A percentile compares a stretch with the other conserved stretches of the same genome.
Conservation (phyloP, 1,140 invertebrate species). For the Zaprionus lachaisei region DNA sequence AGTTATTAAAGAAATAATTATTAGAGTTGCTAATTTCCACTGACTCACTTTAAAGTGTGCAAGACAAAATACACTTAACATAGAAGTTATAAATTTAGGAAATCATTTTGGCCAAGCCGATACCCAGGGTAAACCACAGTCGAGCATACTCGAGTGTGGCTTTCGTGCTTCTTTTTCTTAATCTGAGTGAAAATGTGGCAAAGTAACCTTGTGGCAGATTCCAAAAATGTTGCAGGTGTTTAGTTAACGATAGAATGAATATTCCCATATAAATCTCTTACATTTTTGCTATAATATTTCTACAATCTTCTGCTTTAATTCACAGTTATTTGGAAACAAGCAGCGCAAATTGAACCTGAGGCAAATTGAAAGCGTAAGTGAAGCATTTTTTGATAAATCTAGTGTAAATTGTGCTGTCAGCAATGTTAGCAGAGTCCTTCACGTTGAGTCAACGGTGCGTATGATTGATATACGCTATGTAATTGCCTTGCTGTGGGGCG, state of each 20-base stretch:
- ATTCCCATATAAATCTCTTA: background rate
- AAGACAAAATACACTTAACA: no score
- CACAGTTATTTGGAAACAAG: background rate
- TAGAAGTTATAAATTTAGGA: no score
- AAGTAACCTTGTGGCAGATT: conserved; percentile 19
- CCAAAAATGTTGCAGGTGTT: background rate
- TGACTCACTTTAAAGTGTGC: no score
- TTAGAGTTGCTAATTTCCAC: no score
- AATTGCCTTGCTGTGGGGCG: conserved; percentile 9
- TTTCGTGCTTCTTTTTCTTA: background rate
- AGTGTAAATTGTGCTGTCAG: conserved; percentile 66
- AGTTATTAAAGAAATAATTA: no score
- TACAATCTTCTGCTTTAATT: background rate
- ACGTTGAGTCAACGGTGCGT: conserved; percentile 56
- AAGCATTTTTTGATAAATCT: conserved; percentile 56
- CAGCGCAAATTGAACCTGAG: background rate
- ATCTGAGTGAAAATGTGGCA: conserved; percentile 34
- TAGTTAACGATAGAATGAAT: background rate
- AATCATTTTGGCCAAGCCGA: no score
- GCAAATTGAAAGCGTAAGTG: conserved; percentile 38
- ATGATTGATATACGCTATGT: conserved; percentile 69
- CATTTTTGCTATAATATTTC: background rate
- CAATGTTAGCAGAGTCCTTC: conserved; percentile 24
- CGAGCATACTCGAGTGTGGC: background rate
- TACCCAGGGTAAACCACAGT: no score